Conservation (phyloP, 2,888 invertebrate species). For the Lasioglossum pauxillum region DNA sequence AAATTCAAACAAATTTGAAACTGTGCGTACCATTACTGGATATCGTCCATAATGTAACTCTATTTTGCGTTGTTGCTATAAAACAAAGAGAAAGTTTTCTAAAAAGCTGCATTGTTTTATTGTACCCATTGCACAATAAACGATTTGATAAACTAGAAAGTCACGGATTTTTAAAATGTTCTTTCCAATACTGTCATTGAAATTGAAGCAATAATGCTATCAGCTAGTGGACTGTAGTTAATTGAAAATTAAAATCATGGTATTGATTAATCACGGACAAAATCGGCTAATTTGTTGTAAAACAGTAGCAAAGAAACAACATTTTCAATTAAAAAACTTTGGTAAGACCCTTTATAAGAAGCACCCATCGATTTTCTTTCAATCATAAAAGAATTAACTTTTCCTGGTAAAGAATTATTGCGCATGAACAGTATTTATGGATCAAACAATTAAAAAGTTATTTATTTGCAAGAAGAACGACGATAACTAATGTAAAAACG, state of each 20-base stretch:
- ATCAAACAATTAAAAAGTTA: neutral
- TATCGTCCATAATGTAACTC: neutral
- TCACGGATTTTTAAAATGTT: neutral
- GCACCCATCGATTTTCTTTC: neutral
- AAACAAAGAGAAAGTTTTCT: neutral
- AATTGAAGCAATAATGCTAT: neutral
- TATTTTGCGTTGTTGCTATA: neutral
- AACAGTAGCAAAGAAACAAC: neutral
- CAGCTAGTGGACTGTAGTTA: too few relatives aligned
- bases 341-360: neutral
- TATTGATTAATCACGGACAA: neutral
- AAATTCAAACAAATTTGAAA: neutral
- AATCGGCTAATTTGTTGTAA: neutral
- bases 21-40: neutral
- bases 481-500: neutral
- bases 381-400: neutral
- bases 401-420: neutral
- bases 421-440: neutral
- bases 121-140: neutral
- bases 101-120: too few relatives aligned
- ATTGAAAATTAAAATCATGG: too few relatives aligned
- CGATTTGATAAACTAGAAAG: neutral
- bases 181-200: neutral
- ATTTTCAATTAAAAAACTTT: conserved; percentile 1
- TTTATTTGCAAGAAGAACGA: neutral